Evolutionary conservation across 2,888 invertebrate genomes (phyloP), one percentile per base, ranked within the genome.

Genomic region (Macrosoma leucophasiata): DNA sequence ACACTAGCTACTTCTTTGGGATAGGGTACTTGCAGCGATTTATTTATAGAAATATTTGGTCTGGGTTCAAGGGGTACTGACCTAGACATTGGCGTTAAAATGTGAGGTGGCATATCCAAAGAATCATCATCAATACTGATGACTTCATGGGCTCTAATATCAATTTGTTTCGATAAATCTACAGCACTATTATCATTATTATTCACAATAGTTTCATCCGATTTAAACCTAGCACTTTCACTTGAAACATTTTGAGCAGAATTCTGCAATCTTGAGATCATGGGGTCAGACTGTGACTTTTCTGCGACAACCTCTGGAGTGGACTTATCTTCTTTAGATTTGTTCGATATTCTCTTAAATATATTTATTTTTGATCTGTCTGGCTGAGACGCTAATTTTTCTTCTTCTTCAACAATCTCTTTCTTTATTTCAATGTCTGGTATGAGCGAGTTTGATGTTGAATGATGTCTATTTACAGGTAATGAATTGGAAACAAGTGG

Each of bases 311-410:
- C 67, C 64, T 82, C 82, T 46, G 69, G 62, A 63, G 63, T 52
- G 43, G 36, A 56, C 60, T 85, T 87, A 52, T 90, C 90, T 55
- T 88, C 88, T 69, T 90, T 90, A 13, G 89, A 88, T 68, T 91
- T 91, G 60, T 89, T 89, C 39, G 94, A 90, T 65, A 95, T 93
- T 74, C 94, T 93, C 65, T 94, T 95, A 60, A 95, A 92, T 62
- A 95, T 93, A 77, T 93, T 94, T 21, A 94, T 81, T 65, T 95
- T 95, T 68, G 91, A 92, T 70, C 91, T 91, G 64, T 94, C 93
- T 0, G 93, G 93, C 70, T 94, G 94, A 7, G 89, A 90, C 3
- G 90, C 88, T 34, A 94, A 65, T 71, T 91, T 94, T 61, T 70
- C 82, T 41, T 72, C 77, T 51, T 85, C 86, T 13, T 86, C 73